Conservation (phyloP, 2,113 vertebrate species). For the Tautogolabrus adspersus region DNA sequence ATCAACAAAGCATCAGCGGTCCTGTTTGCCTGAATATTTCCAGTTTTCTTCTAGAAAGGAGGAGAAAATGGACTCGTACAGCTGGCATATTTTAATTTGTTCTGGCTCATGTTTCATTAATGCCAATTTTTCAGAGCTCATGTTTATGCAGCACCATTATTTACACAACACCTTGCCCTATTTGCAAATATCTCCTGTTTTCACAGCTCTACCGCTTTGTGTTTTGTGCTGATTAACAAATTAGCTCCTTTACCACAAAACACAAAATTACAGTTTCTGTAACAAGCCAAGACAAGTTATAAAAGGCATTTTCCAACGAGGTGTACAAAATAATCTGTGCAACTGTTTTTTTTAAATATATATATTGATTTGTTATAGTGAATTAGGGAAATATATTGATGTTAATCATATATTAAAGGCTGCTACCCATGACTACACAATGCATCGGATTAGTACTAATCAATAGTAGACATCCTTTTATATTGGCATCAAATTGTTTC, state of each 20-base stretch:
- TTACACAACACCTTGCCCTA: slow-evolving; percentile 70
- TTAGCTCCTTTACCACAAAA: slow-evolving; percentile 52
- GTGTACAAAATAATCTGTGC: neutral
- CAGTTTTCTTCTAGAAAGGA: slow-evolving; percentile 53
- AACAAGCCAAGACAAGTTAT: slow-evolving; percentile 5
- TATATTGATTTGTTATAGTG: slow-evolving; percentile 2
- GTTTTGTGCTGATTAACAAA: slow-evolving; percentile 65
- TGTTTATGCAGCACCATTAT: slow-evolving; percentile 73
- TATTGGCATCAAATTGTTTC: neutral
- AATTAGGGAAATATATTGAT: neutral
- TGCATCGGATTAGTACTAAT: slow-evolving; percentile 8
- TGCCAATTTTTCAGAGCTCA: slow-evolving; percentile 69
- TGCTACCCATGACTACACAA: neutral
- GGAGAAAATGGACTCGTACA: slow-evolving; percentile 64
- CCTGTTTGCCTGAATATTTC: slow-evolving; percentile 60
- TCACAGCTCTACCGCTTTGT: slow-evolving; percentile 56
- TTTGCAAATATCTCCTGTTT: slow-evolving; percentile 70
- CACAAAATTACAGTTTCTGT: slow-evolving; percentile 26
- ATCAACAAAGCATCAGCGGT: slow-evolving; percentile 63
- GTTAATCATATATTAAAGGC: slow-evolving; percentile 6
- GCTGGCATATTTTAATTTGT: slow-evolving; percentile 78
- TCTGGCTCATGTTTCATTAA: slow-evolving; percentile 78
- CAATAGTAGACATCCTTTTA: neutral
- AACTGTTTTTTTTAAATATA: neutral
- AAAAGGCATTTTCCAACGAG: slow-evolving; percentile 28